Conservation (phyloP, 2,113 vertebrate species). For the Motacilla alba region DNA sequence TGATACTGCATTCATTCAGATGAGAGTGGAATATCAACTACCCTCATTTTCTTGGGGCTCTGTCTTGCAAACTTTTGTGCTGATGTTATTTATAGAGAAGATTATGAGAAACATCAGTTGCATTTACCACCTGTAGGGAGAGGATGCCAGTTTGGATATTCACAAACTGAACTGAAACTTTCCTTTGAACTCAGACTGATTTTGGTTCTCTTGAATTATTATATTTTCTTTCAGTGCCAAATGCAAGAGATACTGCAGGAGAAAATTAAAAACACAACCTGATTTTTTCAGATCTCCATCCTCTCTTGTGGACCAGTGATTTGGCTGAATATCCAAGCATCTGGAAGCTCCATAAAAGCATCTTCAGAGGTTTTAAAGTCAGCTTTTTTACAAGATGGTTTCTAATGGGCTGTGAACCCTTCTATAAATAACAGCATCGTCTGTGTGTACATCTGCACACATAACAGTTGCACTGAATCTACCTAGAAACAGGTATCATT, state of each 20-base stretch:
- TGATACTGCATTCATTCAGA: background rate
- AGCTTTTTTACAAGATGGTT: background rate
- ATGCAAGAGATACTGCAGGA: background rate
- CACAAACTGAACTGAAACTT: background rate
- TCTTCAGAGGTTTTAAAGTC: conserved; percentile 1
- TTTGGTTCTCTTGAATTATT: background rate
- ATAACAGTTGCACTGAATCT: background rate
- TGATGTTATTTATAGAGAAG: background rate
- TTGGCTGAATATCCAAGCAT: conserved; percentile 15
- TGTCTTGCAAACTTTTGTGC: background rate
- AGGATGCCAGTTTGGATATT: background rate
- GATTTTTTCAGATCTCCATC: background rate
- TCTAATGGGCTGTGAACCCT: background rate
- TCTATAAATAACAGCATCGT: background rate
- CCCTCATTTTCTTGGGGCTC: background rate
- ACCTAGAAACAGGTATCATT: background rate
- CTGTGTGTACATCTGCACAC: background rate
- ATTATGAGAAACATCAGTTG: background rate
- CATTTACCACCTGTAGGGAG: background rate
- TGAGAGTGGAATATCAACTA: background rate
- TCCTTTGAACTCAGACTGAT: background rate
- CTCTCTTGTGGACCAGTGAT: conserved; percentile 6
- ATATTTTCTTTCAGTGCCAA: background rate
- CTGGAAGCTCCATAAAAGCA: conserved; percentile 1
- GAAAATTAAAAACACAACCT: conserved; percentile 31